Conservation (phyloP, 2,888 invertebrate species). For the Lepeophtheirus nordmannii region DNA sequence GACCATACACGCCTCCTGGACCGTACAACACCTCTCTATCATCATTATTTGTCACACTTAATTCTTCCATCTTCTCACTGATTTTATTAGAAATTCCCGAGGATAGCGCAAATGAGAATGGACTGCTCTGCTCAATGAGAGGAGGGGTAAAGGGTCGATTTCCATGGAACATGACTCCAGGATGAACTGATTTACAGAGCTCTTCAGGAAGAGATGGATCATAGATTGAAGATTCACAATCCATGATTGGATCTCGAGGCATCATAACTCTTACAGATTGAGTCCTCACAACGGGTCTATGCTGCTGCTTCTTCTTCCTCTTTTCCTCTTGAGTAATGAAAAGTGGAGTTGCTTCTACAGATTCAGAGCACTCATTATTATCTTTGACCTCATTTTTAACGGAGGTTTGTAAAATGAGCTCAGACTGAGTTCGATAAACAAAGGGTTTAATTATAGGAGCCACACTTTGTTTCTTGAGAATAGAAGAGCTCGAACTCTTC, state of each 20-base stretch:
- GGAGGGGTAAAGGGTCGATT: neutral
- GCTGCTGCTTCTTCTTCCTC: too few species aligned
- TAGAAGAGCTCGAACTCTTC: too few species aligned
- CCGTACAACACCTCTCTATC: conserved; percentile 15
- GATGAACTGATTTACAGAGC: neutral
- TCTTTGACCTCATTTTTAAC: too few species aligned
- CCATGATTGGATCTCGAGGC: neutral
- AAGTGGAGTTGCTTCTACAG: too few species aligned
- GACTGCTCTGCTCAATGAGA: neutral
- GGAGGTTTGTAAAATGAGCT: too few species aligned
- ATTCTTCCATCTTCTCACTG: neutral
- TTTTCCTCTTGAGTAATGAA: too few species aligned
- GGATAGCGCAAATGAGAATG: neutral
- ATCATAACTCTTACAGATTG: too few species aligned
- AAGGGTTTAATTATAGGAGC: too few species aligned
- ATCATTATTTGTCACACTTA: neutral
- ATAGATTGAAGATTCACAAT: conserved; percentile 1
- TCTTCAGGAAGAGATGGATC: conserved; percentile 6
- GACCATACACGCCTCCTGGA: conserved; percentile 18
- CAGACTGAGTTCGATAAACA: too few species aligned
- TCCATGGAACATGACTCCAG: conserved; percentile 7
- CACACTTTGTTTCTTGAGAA: too few species aligned
- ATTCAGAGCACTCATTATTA: too few species aligned
- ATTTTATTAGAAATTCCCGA: neutral
- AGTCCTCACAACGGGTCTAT: too few species aligned